Base-by-base conservation (phyloP, 2,797 vertebrate species). In the Pygocentrus nattereri region DNA sequence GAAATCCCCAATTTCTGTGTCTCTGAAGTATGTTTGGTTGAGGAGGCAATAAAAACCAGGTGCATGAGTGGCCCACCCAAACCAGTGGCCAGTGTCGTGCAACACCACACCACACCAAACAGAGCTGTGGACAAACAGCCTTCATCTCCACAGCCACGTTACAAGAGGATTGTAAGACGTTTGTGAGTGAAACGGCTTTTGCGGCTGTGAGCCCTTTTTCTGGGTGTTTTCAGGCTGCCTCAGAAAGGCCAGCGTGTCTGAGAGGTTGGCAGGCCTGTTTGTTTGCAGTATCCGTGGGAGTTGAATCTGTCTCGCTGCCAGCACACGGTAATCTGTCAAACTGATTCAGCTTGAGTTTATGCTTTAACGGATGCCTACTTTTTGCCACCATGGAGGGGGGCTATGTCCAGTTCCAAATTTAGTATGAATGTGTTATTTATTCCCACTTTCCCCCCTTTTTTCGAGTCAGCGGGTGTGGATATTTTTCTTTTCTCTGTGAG, bases 341-440 rank as follows among this genome's bases (percentile, higher is more conserved):
- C 80, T 67, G 64, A 85, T 87, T 87, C 75, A 80, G 31, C 70
- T 82, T 59, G 83, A 83, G 75, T 84, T 88, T 82, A 70, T 77
- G 79, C 78, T 79, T 82, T 76, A 82, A 82, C 76, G 73, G 72
- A 82, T 79, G 79, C 56, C 67, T 84, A 77, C 80, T 79, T 78
- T 70, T 82, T 82, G 82, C 73, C 84, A 82, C 74, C 73, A 70
- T 64, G 78, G 61, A 84, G 70, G 44, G 83, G 76, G 74, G 25
- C 78, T 47, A 47, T 72, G 78, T 59, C n/a, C 62, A 72, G 76
- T 71, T 86, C 79, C 82, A 84, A 77, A 83, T 82, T 84, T 79
- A 83, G 80, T 78, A 87, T 85, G 82, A 88, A 87, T 85, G 81
- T 82, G 85, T 82, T 85, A 89, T 88, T 87, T 85, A 88, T 87